Conservation (phyloP, 2,797 vertebrate species). For the Ibycter americanus region DNA sequence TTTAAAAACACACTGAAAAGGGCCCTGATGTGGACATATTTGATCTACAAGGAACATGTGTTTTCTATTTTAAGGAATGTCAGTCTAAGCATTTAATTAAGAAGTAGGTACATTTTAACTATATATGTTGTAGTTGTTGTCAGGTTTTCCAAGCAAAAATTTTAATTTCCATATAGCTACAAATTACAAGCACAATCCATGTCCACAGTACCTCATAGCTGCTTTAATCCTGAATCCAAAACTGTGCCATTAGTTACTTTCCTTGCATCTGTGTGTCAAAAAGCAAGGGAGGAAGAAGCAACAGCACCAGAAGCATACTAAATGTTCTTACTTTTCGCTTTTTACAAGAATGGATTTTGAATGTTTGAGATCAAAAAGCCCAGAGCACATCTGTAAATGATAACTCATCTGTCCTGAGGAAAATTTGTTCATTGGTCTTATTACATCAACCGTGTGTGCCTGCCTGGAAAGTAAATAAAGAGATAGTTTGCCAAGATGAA, state of each 20-base stretch:
- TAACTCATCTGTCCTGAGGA: background rate
- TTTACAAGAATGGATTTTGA: background rate
- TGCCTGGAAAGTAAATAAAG: background rate
- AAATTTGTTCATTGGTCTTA: background rate
- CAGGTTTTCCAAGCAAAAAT: background rate
- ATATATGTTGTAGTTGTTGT: constrained; percentile 10
- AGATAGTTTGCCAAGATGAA: background rate
- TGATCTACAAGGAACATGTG: background rate
- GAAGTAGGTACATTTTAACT: constrained; percentile 8
- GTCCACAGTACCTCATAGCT: background rate
- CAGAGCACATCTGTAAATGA: constrained; percentile 11
- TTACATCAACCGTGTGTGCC: background rate
- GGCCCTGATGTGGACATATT: background rate
- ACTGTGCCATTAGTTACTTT: background rate
- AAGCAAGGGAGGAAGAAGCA: background rate
- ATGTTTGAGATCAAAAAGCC: background rate
- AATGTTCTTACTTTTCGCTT: background rate
- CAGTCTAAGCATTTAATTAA: constrained; percentile 32
- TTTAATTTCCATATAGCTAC: background rate
- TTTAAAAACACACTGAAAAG: background rate
- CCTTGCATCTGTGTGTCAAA: background rate
- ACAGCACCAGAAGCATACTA: background rate
- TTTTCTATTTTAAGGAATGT: constrained; percentile 31
- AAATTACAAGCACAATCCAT: background rate
- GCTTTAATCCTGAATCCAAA: background rate